Evolutionary conservation across 2,113 vertebrate genomes (phyloP).

Genomic region (Psittacara wagleri): DNA sequence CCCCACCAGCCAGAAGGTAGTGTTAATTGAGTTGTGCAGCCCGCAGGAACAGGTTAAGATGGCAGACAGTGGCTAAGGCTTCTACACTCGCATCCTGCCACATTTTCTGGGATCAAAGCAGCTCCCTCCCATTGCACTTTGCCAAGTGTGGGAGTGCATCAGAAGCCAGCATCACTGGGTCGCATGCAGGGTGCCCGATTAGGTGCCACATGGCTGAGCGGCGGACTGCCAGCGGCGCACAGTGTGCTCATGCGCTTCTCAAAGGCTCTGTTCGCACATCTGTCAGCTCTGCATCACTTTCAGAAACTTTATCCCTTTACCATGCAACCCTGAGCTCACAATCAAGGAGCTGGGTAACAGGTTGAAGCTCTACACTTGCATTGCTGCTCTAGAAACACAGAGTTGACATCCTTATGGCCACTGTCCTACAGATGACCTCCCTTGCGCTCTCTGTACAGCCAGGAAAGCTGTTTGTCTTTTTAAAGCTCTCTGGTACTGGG

Average conservation of each 20-base stretch:
- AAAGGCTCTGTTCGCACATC: not conserved
- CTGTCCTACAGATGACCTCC: not conserved
- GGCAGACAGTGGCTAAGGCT: not conserved
- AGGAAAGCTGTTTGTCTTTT: not conserved
- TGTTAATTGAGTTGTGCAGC: not conserved
- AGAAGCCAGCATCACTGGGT: not conserved
- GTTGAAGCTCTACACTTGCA: not conserved
- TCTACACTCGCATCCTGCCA: rapidly evolving
- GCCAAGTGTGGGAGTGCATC: not conserved
- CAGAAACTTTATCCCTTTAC: not conserved
- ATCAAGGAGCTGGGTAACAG: not conserved
- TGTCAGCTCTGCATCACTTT: not conserved
- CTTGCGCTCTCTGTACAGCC: not conserved
- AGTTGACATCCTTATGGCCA: not conserved
- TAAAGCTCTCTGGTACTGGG: not conserved
- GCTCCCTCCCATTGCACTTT: not conserved
- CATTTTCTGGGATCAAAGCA: not conserved
- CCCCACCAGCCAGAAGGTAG: not conserved
- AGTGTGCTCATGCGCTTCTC: rapidly evolving
- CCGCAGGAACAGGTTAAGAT: not conserved
- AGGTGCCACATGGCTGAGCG: not conserved
- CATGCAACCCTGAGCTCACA: not conserved
- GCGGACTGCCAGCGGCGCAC: not conserved
- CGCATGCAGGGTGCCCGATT: not conserved
- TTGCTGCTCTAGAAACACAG: not conserved